A percentile compares a stretch with the other conserved stretches of the same genome.
Evolutionary conservation across 2,113 vertebrate genomes (phyloP).

Genomic region (Eclectus roratus): DNA sequence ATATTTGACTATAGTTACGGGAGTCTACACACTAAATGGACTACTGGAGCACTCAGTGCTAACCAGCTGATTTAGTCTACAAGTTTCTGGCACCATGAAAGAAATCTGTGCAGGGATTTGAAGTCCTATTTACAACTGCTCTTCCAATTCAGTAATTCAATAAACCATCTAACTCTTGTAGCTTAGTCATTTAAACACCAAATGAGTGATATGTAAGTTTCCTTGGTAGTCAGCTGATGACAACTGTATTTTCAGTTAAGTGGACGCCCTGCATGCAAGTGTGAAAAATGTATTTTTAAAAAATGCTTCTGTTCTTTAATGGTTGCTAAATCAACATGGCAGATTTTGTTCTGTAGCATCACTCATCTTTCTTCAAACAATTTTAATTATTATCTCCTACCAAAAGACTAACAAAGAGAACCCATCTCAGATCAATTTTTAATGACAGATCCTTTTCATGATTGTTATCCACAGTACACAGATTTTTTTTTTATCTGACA

Average conservation of each 20-base stretch:
- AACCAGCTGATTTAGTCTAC: not conserved
- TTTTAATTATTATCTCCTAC: conserved; percentile 57
- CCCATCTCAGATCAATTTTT: conserved; percentile 54
- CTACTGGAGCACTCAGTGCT: not conserved
- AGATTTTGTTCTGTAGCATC: not conserved
- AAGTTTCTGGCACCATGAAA: not conserved
- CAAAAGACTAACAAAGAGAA: conserved; percentile 48
- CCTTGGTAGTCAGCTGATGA: not conserved
- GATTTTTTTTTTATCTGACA: conserved; percentile 65
- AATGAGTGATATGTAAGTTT: not conserved
- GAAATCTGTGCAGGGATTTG: not conserved
- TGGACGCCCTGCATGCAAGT: not conserved
- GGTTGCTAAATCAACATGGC: conserved; percentile 40
- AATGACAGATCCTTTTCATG: conserved; percentile 47
- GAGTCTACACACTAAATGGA: not conserved
- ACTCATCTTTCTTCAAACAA: conserved; percentile 53
- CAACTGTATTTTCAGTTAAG: conserved; percentile 15
- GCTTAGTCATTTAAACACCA: not conserved
- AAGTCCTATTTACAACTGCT: not conserved
- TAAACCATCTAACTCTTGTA: not conserved
- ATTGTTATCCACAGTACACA: conserved; percentile 7
- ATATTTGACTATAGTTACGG: not conserved
- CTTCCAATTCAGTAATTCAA: conserved; percentile 12
- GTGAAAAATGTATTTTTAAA: not conserved
- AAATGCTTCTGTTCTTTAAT: not conserved